Evolutionary conservation across 2,888 invertebrate genomes (phyloP).

Genomic region (Oxyteleia sp.): DNA sequence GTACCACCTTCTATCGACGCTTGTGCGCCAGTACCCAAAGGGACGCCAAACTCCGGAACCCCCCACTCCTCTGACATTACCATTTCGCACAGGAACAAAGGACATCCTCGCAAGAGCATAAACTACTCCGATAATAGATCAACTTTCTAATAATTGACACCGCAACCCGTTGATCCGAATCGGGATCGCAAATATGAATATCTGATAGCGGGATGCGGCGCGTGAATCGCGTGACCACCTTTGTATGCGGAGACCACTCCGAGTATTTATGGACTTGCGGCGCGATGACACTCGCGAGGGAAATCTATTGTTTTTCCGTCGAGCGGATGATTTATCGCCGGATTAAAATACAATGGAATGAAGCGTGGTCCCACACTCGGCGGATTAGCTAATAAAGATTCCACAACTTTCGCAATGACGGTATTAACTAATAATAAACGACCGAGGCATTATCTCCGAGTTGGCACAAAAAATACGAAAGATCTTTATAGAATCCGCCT

Average conservation of each 20-base stretch:
- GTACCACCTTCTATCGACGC: constrained; percentile 54
- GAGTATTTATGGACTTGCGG: constrained; percentile 54
- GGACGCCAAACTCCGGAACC: constrained; percentile 22
- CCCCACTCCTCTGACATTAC: constrained; percentile 45
- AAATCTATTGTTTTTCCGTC: constrained; percentile 48
- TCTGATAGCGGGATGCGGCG: constrained; percentile 24
- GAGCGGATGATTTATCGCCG: constrained; percentile 40
- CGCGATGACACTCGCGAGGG: constrained; percentile 36
- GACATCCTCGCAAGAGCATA: constrained; percentile 47
- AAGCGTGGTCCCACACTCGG: background rate
- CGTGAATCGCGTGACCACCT: constrained; percentile 35
- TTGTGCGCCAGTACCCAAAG: constrained; percentile 38
- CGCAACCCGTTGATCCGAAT: constrained; percentile 46
- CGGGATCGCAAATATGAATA: constrained; percentile 63
- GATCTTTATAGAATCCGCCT: constrained; percentile 29
- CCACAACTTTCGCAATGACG: constrained; percentile 6
- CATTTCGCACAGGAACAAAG: constrained; percentile 65
- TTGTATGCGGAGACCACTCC: constrained; percentile 31
- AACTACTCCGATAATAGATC: constrained; percentile 73
- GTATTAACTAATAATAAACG: constrained; percentile 17
- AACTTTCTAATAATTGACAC: constrained; percentile 73
- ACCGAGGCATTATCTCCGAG: background rate
- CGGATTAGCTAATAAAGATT: constrained; percentile 38
- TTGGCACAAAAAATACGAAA: background rate
- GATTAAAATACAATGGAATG: constrained; percentile 50